A percentile compares a stretch with the other conserved stretches of the same genome.
Conservation (phyloP, 2,888 invertebrate genomes). For the Tryphoninae sp. region DNA sequence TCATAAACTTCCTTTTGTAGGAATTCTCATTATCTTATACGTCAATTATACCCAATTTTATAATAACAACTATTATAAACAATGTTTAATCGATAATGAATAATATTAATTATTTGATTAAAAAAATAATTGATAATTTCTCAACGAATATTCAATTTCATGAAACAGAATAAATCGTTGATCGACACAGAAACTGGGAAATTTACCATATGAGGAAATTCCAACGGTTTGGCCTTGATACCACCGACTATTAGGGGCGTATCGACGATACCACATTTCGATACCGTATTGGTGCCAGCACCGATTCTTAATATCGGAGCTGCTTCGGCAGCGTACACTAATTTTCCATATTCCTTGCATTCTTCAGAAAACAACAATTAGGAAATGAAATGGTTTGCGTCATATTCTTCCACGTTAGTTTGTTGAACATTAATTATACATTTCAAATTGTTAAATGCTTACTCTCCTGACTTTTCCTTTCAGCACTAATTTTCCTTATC, state of each 20-base stretch:
- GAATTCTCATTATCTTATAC: neutral
- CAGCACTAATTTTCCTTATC: constrained; percentile 26
- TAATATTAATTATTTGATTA: too few relatives aligned
- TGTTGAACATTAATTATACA: neutral
- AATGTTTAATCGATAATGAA: too few relatives aligned
- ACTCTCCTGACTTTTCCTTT: constrained; percentile 65
- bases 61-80: too few relatives aligned
- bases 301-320: constrained; percentile 76
- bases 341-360: constrained; percentile 81
- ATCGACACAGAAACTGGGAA: neutral
- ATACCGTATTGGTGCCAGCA: constrained; percentile 68
- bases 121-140: too few relatives aligned
- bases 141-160: too few relatives aligned
- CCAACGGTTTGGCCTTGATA: constrained; percentile 74
- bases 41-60: neutral
- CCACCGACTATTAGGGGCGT: constrained; percentile 82
- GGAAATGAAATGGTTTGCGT: neutral
- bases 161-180: too few relatives aligned
- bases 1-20: neutral
- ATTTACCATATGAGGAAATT: constrained; percentile 86
- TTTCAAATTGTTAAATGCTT: constrained; percentile 1
- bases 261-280: constrained; percentile 80
- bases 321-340: constrained; percentile 76
- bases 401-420: neutral
- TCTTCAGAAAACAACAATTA: constrained; percentile 71